Base-by-base conservation (phyloP, 2,797 vertebrate species). In the Cyclopterus lumpus region DNA sequence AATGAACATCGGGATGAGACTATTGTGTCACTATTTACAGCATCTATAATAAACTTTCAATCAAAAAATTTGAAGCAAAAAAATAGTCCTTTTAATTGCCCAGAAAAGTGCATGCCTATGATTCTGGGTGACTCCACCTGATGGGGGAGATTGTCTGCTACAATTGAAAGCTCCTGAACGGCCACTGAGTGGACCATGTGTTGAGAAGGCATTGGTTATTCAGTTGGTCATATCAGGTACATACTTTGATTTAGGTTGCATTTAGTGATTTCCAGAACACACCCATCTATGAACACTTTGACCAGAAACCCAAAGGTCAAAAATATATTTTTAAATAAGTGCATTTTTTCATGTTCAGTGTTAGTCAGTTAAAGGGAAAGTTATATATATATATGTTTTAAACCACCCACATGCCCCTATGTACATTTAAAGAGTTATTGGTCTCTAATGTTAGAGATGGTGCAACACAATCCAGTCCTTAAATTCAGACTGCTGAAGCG, bases 71-170 rank as follows among this genome's bases (percentile, higher is more conserved):
- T n/a, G n/a, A n/a, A n/a, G 26, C 26, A 28, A 26, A 26, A 28
- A 28, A 28, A 60, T 22, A 38, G 11, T 16, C 6, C 1, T 16
- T 16, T 38, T 2, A 46, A 46, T 6, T 46, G 11, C 6, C 38
- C 7, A 44, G 24, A 36, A 14, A 49, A 32, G 38, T 9, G 2
- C 1, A 18, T 1, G 18, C 6, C 15, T 63, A 0, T 12, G 10
- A 30, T 4, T 30, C 32, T 8, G 15, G 6, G 8, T 20, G 62
- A 40, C 67, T 49, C 73, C 69, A 55, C 22, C 71, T 61, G 61
- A 82, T 68, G 78, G 74, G 0, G 26, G 18, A 49, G 42, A 68
- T 0, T 12, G 20, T 42, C 65, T 69, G 10, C 10, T 57, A 20
- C 67, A 75, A 2, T 1, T 0, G 0, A 66, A 55, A 54, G 46